Evolutionary conservation across 2,113 vertebrate genomes (phyloP), one percentile per base, ranked within the genome.

Genomic region (Macquaria ambigua): DNA sequence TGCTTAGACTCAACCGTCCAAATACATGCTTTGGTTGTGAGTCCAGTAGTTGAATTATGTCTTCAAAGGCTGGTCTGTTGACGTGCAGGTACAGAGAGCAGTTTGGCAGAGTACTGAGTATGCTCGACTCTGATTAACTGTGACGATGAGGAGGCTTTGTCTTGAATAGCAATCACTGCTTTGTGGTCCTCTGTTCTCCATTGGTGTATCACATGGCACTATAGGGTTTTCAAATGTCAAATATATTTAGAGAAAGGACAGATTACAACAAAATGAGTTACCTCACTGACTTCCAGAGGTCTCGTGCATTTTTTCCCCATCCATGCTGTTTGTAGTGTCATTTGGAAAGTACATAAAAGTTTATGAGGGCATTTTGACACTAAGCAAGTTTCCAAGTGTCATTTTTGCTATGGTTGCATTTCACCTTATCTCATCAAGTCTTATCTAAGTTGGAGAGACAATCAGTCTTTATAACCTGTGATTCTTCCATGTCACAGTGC

Each of bases 321-420:
- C n/a, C 48, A 4, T 69, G 58, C 39, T 63, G 59, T 39, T 52
- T 62, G n/a, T 5, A 25, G 18, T 67, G 74, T 74, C 53, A 82
- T 77, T 68, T 78, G 77, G 74, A 90, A 90, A 89, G 62, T 61
- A 72, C 82, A 46, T 39, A 74, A 66, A n/a, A 70, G 64, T 82
- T 81, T 82, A 87, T 83, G 81, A 75, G 66, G 81, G 46, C 67
- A 74, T 41, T 15, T 10, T 76, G 72, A 75, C 78, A 72, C 80
- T 15, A 14, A 63, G 43, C 55, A 64, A 50, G 74, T 71, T 82
- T 21, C 66, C 28, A 68, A 78, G 67, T 69, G 67, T 74, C 28
- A 61, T 56, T 86, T 75, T 52, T 70, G 68, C 74, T 25, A 11
- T 34, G 56, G 16, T 78, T 85, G 56, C 80, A 77, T 66, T 81